phyloP scores from a whole-genome alignment of 2,113 vertebrate genomes.

The Carassius auratus region DNA sequence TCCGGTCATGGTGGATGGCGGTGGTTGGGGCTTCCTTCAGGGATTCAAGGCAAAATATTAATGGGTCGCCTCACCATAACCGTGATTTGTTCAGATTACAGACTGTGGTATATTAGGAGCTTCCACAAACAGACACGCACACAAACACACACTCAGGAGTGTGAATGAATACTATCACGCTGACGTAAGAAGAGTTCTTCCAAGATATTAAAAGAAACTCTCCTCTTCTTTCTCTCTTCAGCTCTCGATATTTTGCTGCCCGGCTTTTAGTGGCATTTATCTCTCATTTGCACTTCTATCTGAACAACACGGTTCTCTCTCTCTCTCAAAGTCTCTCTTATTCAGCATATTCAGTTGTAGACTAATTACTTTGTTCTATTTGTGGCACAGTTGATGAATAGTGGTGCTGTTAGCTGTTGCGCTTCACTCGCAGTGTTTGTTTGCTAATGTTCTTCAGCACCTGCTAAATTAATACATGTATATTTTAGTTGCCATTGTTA shows the following conservation, averaged over 20 bases:
- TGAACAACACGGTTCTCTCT: neutral
- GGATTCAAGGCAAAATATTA: neutral
- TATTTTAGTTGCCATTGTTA: too few species aligned
- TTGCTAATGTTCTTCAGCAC: too few species aligned
- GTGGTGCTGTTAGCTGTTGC: slow-evolving; percentile 40
- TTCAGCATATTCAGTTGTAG: slow-evolving; percentile 36
- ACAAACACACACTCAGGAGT: slow-evolving; percentile 53
- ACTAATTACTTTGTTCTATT: slow-evolving; percentile 58
- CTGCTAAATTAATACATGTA: too few species aligned
- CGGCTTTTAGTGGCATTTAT: slow-evolving; percentile 14
- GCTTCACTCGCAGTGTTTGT: slow-evolving; percentile 23
- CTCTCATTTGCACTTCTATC: slow-evolving; percentile 6
- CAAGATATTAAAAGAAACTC: slow-evolving; percentile 34
- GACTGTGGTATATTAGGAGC: slow-evolving; percentile 46
- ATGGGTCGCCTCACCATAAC: slow-evolving; percentile 25
- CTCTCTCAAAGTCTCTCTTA: slow-evolving; percentile 3
- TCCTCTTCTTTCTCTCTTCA: slow-evolving; percentile 10
- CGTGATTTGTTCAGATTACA: slow-evolving; percentile 59
- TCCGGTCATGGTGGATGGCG: neutral
- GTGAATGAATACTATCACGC: slow-evolving; percentile 75
- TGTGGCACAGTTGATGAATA: slow-evolving; percentile 50
- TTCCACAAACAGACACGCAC: slow-evolving; percentile 25
- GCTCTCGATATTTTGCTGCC: neutral
- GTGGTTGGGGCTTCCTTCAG: neutral
- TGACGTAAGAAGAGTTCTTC: slow-evolving; percentile 70